Evolutionary conservation across 2,797 vertebrate species (phyloP), one percentile per base, ranked within the genome.

Genomic region (Peromyscus eremicus): DNA sequence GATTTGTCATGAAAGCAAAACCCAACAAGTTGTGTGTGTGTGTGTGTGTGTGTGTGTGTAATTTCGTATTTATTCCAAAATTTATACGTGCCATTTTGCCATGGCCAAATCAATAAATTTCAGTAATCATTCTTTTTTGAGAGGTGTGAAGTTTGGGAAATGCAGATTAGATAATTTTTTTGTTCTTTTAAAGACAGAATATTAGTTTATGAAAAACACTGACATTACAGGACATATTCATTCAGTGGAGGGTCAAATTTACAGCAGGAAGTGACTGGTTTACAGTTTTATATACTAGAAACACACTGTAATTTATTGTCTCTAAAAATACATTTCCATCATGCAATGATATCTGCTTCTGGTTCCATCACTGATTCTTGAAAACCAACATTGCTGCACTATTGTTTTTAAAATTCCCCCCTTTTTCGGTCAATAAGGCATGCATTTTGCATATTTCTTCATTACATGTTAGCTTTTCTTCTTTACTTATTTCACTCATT

Each of bases 1-100:
- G 98, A 98, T 98, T 98, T 98, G 98, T 98, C 98, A 98, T 97
- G 97, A 98, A 98, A 98, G 98, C 94, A 98, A 98, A 98, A 97
- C 91, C 96, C 97, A 98, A 98, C 96, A 98, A 98, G 98, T 25
- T 37, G 7, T 79, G 29, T 80, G 13, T 75, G 9, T 75, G 10
- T 73, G 37, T 40, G 8, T 73, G n/a, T 40, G 37, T 73, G 71
- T 73, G 25, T 77, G 27, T 77, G 3, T 75, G 6, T 82, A 40
- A 98, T 98, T 98, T 98, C 92, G 97, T 98, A 97, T 97, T 96
- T 89, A 95, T 40, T 97, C 57, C 70, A 96, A 89, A 89, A 97
- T 97, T 91, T 68, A 94, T 97, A 95, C 96, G 79, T 79, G 75
- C 17, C 81, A 79, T 96, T 97, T 98, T 96, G 14, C 62, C 91